A percentile compares a stretch with the other conserved stretches of the same genome.
These are phyloP conservation scores for Homarus gammarus DNA, from an alignment of 2,888 invertebrate species.

Conservation along the genomic window DNA sequence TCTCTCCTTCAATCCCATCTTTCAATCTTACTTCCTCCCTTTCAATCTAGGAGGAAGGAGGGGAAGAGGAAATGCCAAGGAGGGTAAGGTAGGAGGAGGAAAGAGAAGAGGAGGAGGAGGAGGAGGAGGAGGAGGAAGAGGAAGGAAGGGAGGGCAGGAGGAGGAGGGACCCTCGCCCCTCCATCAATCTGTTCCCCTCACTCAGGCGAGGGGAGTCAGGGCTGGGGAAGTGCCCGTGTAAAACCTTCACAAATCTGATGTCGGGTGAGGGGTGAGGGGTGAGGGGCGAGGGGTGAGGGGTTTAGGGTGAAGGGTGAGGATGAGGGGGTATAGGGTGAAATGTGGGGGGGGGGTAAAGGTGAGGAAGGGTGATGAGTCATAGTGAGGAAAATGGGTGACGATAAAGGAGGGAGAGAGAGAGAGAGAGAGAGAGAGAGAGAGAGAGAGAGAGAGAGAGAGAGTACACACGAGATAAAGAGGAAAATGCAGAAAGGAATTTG, in stretches of 20 bases:
- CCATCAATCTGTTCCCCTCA: slow-evolving; percentile 56
- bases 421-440: slow-evolving; percentile 35
- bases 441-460: slow-evolving; percentile 45
- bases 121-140: slow-evolving; percentile 18
- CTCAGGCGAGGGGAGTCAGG: slow-evolving; percentile 37
- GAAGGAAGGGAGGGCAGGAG: background rate
- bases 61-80: background rate
- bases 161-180: slow-evolving; percentile 1
- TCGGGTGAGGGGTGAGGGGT: background rate
- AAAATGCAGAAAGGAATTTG: background rate
- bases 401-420: slow-evolving; percentile 4
- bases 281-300: background rate
- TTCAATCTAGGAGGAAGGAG: background rate
- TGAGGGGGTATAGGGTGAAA: too few relatives aligned
- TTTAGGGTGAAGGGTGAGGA: background rate
- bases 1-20: background rate
- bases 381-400: background rate
- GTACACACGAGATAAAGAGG: slow-evolving; percentile 18
- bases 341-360: background rate
- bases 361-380: background rate
- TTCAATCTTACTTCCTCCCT: background rate
- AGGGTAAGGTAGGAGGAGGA: background rate
- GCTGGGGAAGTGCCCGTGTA: slow-evolving; percentile 34
- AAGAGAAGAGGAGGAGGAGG: slow-evolving; percentile 27
- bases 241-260: slow-evolving; percentile 55